phyloP scores from a whole-genome alignment of 2,797 vertebrate genomes.

The Natrix natrix region DNA sequence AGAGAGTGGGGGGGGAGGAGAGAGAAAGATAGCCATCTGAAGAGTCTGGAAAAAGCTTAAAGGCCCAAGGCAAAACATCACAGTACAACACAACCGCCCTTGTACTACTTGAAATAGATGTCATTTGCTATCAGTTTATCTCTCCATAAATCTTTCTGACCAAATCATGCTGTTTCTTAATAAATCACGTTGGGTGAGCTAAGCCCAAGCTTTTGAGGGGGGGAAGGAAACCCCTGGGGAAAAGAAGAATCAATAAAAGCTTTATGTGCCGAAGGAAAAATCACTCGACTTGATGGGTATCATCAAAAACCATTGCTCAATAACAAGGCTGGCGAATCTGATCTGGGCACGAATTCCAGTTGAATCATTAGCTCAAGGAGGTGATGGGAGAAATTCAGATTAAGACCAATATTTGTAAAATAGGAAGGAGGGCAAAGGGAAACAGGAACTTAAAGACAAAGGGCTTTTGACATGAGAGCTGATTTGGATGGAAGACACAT shows the following conservation, averaged over 20 bases:
- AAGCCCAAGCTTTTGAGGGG: slow-evolving; percentile 1
- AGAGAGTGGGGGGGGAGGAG: too few species aligned
- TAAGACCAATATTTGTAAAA: neutral
- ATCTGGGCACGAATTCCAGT: neutral
- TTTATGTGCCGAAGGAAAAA: slow-evolving; percentile 34
- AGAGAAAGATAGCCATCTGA: slow-evolving; percentile 28
- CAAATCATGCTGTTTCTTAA: slow-evolving; percentile 38
- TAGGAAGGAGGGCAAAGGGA: neutral
- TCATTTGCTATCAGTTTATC: slow-evolving; percentile 32
- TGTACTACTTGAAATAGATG: slow-evolving; percentile 38
- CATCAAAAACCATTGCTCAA: slow-evolving; percentile 15
- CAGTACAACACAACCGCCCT: slow-evolving; percentile 29
- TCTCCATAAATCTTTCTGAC: slow-evolving; percentile 45
- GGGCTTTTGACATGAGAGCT: neutral
- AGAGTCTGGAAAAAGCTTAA: slow-evolving; percentile 45
- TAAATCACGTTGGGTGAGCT: slow-evolving; percentile 24
- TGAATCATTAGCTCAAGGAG: neutral
- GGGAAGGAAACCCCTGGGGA: neutral
- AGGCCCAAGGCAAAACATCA: slow-evolving; percentile 26
- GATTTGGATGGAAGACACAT: neutral
- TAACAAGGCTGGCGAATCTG: slow-evolving; percentile 11
- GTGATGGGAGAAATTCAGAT: neutral
- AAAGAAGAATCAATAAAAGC: slow-evolving; percentile 25
- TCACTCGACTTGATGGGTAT: slow-evolving; percentile 21
- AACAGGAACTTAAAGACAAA: neutral